phyloP scores from a whole-genome alignment of 2,797 vertebrate genomes.

The Pipistrellus pygmaeus region DNA sequence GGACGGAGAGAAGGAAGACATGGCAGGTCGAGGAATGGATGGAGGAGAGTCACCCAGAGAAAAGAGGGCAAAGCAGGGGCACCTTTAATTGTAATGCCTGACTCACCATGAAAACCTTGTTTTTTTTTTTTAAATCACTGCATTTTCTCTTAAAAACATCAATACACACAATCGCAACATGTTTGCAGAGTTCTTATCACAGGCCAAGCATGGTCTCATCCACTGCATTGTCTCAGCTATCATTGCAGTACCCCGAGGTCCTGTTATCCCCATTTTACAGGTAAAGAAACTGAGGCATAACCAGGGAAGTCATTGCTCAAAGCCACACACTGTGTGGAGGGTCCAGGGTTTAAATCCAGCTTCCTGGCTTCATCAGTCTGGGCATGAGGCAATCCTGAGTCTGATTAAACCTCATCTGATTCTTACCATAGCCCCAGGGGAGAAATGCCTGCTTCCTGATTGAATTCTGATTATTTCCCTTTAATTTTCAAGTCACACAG shows the following conservation, averaged over 20 bases:
- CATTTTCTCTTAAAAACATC: background rate
- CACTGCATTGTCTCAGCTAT: rapidly evolving
- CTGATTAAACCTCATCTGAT: rapidly evolving
- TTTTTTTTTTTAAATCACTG: rapidly evolving
- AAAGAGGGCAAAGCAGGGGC: too few species aligned
- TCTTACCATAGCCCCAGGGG: background rate
- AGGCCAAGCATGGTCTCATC: rapidly evolving
- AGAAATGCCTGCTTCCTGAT: background rate
- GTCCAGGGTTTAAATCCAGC: background rate
- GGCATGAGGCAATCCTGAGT: background rate
- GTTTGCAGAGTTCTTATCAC: background rate
- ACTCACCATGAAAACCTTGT: background rate
- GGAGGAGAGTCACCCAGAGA: background rate
- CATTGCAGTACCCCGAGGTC: background rate
- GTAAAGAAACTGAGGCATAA: background rate
- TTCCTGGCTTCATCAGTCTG: background rate
- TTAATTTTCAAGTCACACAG: background rate
- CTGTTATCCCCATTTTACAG: background rate
- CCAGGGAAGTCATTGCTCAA: background rate
- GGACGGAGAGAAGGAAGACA: background rate
- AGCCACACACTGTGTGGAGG: background rate
- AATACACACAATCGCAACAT: rapidly evolving
- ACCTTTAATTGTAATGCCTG: rapidly evolving
- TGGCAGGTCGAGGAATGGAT: background rate
- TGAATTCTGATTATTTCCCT: background rate